Evolutionary conservation across 2,888 invertebrate species (phyloP).

Genomic region (Eupithecia dodoneata): DNA sequence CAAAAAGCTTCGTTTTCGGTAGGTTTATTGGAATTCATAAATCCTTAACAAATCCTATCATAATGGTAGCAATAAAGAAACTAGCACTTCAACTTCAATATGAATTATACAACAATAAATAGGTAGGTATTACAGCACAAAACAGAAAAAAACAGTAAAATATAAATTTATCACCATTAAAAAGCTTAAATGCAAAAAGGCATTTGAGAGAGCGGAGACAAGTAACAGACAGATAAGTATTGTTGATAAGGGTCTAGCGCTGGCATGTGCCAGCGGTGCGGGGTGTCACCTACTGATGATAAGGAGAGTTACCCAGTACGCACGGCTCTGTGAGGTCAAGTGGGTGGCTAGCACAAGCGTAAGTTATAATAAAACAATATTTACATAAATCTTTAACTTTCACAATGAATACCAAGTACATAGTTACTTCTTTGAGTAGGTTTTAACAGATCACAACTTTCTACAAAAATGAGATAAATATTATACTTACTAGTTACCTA

Average conservation of each 20-base stretch:
- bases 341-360: slow-evolving; percentile 31
- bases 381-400: slow-evolving; percentile 39
- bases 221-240: slow-evolving; percentile 44
- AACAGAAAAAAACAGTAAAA: slow-evolving; percentile 24
- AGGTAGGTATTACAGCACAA: slow-evolving; percentile 41
- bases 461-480: not conserved
- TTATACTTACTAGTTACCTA: not conserved
- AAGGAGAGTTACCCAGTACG: slow-evolving; percentile 40
- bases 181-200: slow-evolving; percentile 52
- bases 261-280: slow-evolving; percentile 29
- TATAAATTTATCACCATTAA: slow-evolving; percentile 28
- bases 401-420: not conserved
- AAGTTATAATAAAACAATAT: slow-evolving; percentile 43
- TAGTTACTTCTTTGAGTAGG: not conserved
- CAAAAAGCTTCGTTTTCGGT: too few relatives aligned
- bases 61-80: not conserved
- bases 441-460: slow-evolving; percentile 34
- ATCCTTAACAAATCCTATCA: not conserved
- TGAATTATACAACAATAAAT: slow-evolving; percentile 35
- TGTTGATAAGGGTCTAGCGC: slow-evolving; percentile 43
- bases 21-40: not conserved
- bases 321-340: slow-evolving; percentile 37
- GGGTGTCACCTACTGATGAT: slow-evolving; percentile 42
- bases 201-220: slow-evolving; percentile 47
- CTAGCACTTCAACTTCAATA: not conserved